Conservation (phyloP, 2,113 vertebrate genomes). For the Leuciscus idus region DNA sequence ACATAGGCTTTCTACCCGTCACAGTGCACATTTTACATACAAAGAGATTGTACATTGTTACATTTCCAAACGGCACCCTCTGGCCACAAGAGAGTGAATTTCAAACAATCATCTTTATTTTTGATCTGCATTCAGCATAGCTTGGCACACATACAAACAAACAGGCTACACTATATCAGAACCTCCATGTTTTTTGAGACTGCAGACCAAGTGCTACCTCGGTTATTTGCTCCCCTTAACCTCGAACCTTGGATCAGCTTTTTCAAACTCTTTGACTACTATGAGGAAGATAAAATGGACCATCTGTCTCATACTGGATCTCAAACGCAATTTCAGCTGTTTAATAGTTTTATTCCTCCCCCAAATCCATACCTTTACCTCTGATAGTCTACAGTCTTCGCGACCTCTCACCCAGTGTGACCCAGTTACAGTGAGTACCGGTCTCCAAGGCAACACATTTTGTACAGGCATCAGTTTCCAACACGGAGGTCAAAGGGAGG, state of each 20-base stretch:
- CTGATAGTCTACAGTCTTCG: conserved; percentile 10
- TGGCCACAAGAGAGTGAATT: conserved; percentile 69
- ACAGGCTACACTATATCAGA: conserved; percentile 59
- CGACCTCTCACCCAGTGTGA: conserved; percentile 46
- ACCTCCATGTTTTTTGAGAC: conserved; percentile 55
- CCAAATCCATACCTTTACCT: not conserved
- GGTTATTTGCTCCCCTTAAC: conserved; percentile 14
- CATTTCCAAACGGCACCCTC: conserved; percentile 72
- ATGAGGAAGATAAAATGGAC: conserved; percentile 11
- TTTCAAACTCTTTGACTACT: not conserved
- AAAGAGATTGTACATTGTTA: conserved; percentile 80
- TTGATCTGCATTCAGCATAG: conserved; percentile 73
- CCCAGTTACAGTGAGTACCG: conserved; percentile 50
- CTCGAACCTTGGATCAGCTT: not conserved
- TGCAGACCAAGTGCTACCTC: conserved; percentile 2
- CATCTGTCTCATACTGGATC: not conserved
- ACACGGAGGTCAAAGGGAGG: conserved; percentile 7
- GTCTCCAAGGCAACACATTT: conserved; percentile 53
- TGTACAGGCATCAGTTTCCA: conserved; percentile 21
- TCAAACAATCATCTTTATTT: conserved; percentile 75
- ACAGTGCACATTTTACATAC: conserved; percentile 82
- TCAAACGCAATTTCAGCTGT: not conserved
- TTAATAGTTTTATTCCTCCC: not conserved
- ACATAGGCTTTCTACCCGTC: conserved; percentile 80
- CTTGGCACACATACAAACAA: conserved; percentile 67